Percentiles rank a stretch among this genome's conserved stretches.
Conservation (phyloP, 2,797 vertebrate genomes). For the Macropodus opercularis region DNA sequence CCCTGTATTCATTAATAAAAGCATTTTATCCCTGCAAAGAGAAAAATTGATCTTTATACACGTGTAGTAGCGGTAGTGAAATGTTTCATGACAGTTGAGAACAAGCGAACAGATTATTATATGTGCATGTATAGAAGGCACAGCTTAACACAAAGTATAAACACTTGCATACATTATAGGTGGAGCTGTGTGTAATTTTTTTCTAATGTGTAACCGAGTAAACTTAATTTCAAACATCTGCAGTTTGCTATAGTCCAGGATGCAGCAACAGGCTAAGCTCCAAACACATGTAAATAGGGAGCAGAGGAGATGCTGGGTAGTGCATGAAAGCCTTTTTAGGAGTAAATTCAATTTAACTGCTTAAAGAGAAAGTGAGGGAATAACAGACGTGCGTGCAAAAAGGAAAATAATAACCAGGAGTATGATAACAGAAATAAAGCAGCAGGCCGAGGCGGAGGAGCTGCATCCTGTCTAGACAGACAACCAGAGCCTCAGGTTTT, state of each 20-base stretch:
- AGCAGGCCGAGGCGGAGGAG: constrained; percentile 40
- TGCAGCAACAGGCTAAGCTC: constrained; percentile 11
- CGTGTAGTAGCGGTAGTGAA: background rate
- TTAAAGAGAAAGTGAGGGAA: constrained; percentile 15
- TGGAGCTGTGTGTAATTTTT: background rate
- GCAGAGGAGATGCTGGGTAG: constrained; percentile 19
- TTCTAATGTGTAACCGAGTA: constrained; percentile 16
- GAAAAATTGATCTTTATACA: background rate
- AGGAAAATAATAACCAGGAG: background rate
- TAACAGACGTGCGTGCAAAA: background rate
- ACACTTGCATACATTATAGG: background rate
- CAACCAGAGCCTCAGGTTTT: constrained; percentile 25
- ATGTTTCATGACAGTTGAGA: background rate
- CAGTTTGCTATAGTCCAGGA: constrained; percentile 17
- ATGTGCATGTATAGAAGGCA: no score
- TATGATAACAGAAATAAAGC: constrained; percentile 22
- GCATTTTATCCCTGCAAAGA: background rate
- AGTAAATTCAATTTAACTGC: constrained; percentile 44
- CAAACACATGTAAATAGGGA: constrained; percentile 37
- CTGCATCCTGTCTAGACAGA: constrained; percentile 69
- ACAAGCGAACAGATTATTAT: no score
- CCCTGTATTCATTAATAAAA: background rate
- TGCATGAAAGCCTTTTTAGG: constrained; percentile 48
- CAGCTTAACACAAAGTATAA: no score
- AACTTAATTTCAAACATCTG: constrained; percentile 34